A percentile compares a stretch with the other conserved stretches of the same genome.
Conservation (phyloP, 2,888 invertebrate genomes). For the Pasiphila rectangulata region DNA sequence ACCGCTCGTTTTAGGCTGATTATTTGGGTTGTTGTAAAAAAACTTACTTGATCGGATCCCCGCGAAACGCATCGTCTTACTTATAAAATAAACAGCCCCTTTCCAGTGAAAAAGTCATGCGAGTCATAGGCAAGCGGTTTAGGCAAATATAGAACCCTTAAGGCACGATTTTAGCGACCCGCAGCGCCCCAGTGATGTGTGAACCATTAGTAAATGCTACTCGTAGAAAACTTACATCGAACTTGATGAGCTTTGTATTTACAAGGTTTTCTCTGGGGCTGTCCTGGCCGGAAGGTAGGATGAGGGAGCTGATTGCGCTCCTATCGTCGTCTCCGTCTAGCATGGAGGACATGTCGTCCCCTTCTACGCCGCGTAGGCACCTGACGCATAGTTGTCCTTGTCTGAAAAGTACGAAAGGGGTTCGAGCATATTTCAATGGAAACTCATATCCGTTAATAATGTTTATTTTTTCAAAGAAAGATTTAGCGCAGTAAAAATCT, state of each 20-base stretch:
- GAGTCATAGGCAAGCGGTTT: no score
- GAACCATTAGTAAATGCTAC: background rate
- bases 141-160: background rate
- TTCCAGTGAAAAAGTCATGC: no score
- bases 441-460: no score
- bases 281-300: constrained; percentile 65
- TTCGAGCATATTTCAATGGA: no score
- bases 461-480: background rate
- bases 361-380: constrained; percentile 85
- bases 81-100: no score
- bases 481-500: background rate
- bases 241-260: constrained; percentile 76
- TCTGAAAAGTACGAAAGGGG: constrained; percentile 65
- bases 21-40: no score
- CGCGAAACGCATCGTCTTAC: no score
- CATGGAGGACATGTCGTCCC: constrained; percentile 84
- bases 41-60: no score
- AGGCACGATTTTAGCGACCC: background rate
- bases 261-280: constrained; percentile 70
- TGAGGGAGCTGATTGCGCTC: constrained; percentile 82
- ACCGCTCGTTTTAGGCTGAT: no score
- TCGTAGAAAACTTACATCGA: constrained; percentile 74
- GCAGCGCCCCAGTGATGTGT: background rate
- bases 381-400: constrained; percentile 91
- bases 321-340: constrained; percentile 87